A percentile compares a stretch with the other conserved stretches of the same genome.
phyloP scores from a whole-genome alignment of 2,888 invertebrate species.

The Athalia circularis region DNA sequence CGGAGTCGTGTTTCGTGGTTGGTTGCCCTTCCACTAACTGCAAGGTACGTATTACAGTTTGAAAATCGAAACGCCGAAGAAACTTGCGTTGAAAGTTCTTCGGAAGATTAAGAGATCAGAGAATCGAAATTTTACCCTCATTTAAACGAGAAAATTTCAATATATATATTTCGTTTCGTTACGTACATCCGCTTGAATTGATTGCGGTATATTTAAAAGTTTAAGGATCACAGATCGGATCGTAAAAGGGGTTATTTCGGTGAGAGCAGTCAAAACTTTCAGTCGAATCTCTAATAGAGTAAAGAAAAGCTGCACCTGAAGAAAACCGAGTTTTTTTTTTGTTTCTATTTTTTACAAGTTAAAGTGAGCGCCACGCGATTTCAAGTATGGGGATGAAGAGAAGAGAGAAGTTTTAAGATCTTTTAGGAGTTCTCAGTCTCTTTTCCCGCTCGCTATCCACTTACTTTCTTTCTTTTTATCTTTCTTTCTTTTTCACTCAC shows the following conservation, averaged over 20 bases:
- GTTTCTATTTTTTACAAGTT: too few relatives aligned
- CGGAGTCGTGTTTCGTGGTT: constrained; percentile 11
- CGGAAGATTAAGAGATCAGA: not conserved
- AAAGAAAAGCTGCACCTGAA: too few relatives aligned
- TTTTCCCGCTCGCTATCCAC: not conserved
- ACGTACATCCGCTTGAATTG: too few relatives aligned
- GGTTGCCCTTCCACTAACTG: not conserved
- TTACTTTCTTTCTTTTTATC: not conserved
- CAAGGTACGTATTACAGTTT: not conserved
- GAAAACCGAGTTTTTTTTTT: too few relatives aligned
- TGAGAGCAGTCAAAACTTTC: too few relatives aligned
- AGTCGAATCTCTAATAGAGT: too few relatives aligned
- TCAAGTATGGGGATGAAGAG: not conserved
- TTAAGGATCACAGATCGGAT: too few relatives aligned
- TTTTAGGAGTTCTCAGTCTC: constrained; percentile 19
- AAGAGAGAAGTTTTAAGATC: constrained; percentile 21
- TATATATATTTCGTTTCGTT: too few relatives aligned
- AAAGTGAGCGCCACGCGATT: not conserved
- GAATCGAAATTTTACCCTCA: not conserved
- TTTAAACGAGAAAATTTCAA: too few relatives aligned
- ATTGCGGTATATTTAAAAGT: too few relatives aligned
- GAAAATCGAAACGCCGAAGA: not conserved
- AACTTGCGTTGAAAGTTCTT: constrained; percentile 2
- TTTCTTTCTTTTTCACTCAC: not conserved
- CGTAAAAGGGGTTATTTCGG: too few relatives aligned